A percentile compares a stretch with the other conserved stretches of the same genome.
Conservation (phyloP, 2,113 vertebrate genomes). For the Crotalus helleri region DNA sequence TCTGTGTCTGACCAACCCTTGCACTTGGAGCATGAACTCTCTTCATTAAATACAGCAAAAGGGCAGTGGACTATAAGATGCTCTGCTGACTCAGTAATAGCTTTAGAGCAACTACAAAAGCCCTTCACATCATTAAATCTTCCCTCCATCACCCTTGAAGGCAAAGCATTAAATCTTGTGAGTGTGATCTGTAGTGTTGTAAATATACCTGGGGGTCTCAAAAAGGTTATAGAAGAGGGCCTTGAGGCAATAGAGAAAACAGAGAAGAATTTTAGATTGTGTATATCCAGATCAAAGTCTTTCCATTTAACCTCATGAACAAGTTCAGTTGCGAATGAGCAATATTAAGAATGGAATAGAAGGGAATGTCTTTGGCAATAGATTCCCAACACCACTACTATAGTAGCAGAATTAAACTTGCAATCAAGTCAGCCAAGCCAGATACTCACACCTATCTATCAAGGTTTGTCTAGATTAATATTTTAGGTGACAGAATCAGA, state of each 20-base stretch:
- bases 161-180: background rate
- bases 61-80: background rate
- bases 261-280: background rate
- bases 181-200: background rate
- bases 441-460: background rate
- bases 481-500: background rate
- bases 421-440: background rate
- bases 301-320: background rate
- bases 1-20: background rate
- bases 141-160: background rate
- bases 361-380: background rate
- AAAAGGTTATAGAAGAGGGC: background rate
- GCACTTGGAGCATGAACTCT: background rate
- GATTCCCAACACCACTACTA: background rate
- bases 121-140: background rate
- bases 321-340: background rate
- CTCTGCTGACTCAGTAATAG: background rate
- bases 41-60: background rate
- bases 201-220: background rate
- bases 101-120: background rate
- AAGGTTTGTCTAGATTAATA: background rate
- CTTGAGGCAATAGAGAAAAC: background rate
- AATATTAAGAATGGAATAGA: background rate
- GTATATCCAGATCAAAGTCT: background rate
- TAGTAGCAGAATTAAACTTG: background rate